Base-by-base conservation (phyloP, 1,140 invertebrate genomes). In the Heliconius himera region DNA sequence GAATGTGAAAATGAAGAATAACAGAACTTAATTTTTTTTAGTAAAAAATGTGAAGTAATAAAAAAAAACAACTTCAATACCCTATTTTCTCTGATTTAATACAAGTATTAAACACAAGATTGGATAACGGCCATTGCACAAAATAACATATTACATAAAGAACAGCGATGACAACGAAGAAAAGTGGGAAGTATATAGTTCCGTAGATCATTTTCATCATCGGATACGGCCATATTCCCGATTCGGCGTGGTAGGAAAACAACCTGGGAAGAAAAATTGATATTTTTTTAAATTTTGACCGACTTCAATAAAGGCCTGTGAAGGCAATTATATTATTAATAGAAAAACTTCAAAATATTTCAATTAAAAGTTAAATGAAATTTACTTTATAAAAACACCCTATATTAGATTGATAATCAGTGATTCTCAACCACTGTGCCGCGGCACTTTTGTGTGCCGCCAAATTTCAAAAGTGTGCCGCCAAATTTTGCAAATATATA, bases 161-260 rank as follows among this genome's bases (percentile, higher is more conserved):
- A 6, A 70, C 0, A 26, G 22, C 20, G 0, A 79, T 9, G 13
- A 77, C 26, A 0, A 76, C 0, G 2, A 82, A 66, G 5, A 88
- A 13, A 3, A 87, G 2, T 0, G 84, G 84, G 56, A 88, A 91
- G 26, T 83, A 88, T n/a, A 89, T 80, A 0, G 87, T 90, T 22
- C 87, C 88, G 16, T 82, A 85, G 0, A 83, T n/a, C 0, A 70
- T 38, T 1, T 76, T 70, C 0, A 90, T 18, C 2, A 92, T 56
- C 0, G 87, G 89, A 66, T 92, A 92, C 5, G 89, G 86, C 84
- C 85, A 92, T 8, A 84, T 1, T 0, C 87, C 88, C 2, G 73
- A 75, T 8, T 78, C 60, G 5, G 60, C 8, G 77, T 89, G 86
- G 8, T 87, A 86, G 29, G 76, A 38, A 13, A 89, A 70, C 1